A percentile compares a stretch with the other conserved stretches of the same genome.
Conservation (phyloP, 2,888 invertebrate genomes). For the Celastrina argiolus region DNA sequence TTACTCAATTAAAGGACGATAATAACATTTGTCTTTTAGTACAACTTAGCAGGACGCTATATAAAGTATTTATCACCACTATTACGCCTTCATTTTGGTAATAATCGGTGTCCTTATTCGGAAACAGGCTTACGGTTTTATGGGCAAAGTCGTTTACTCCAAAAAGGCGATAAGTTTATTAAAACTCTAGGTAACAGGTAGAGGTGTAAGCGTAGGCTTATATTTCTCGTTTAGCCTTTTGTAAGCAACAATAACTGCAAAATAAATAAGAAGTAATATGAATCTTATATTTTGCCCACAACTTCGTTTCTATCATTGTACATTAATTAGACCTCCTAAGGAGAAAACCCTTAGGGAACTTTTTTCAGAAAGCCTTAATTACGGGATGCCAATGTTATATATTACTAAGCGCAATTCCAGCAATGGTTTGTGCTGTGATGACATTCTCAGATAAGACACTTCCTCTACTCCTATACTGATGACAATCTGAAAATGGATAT, state of each 20-base stretch:
- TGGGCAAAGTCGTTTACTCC: background rate
- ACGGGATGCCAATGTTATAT: too few relatives aligned
- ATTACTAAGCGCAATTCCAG: too few relatives aligned
- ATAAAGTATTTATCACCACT: background rate
- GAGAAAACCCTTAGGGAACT: background rate
- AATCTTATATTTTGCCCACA: background rate
- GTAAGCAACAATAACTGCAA: background rate
- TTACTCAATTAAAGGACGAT: background rate
- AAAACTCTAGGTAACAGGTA: slow-evolving; percentile 6
- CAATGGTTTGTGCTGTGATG: too few relatives aligned
- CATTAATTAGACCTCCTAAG: too few relatives aligned
- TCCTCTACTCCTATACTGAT: too few relatives aligned
- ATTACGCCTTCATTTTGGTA: background rate
- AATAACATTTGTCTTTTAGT: background rate
- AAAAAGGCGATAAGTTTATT: background rate
- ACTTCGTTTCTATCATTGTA: too few relatives aligned
- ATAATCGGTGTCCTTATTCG: slow-evolving; percentile 2
- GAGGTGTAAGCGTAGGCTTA: background rate
- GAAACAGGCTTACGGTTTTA: background rate
- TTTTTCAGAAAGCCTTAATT: background rate
- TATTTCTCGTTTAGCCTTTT: background rate
- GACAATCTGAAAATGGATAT: background rate
- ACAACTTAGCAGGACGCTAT: background rate
- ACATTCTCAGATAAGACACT: too few relatives aligned
- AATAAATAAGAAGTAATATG: background rate